phyloP scores from a whole-genome alignment of 2,113 vertebrate species.

The Mola mola region DNA sequence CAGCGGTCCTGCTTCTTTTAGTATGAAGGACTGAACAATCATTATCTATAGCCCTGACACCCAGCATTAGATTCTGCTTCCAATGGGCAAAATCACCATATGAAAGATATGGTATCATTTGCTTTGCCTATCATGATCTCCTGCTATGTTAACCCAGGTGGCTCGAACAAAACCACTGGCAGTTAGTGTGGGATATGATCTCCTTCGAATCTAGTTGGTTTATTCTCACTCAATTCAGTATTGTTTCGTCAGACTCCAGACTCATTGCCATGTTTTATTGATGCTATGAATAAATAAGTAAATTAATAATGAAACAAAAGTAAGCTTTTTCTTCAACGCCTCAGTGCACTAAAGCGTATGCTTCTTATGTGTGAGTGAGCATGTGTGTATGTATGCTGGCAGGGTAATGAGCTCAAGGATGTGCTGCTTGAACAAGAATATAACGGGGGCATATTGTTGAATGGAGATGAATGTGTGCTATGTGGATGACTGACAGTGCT shows the following conservation, averaged over 20 bases:
- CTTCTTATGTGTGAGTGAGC: conserved; percentile 14
- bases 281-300: conserved; percentile 71
- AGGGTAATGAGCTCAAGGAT: conserved; percentile 64
- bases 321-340: conserved; percentile 45
- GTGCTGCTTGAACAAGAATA: conserved; percentile 54
- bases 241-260: conserved; percentile 36
- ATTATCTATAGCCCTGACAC: conserved; percentile 1
- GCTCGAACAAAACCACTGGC: conserved; percentile 46
- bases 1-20: conserved; percentile 1
- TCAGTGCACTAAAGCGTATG: conserved; percentile 15
- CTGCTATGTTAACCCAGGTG: conserved; percentile 29
- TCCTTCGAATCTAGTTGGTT: conserved; percentile 43
- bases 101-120: conserved; percentile 20
- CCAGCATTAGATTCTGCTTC: conserved; percentile 4
- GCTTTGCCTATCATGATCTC: conserved; percentile 27
- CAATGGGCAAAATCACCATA: conserved; percentile 31
- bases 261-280: conserved; percentile 52
- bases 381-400: conserved; percentile 12
- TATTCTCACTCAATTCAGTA: conserved; percentile 51
- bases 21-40: conserved; percentile 13
- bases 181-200: conserved; percentile 55
- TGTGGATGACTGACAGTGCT: conserved; percentile 64
- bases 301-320: conserved; percentile 75
- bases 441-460: conserved; percentile 62
- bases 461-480: conserved; percentile 65